Conservation (phyloP, 2,113 vertebrate species). For the Numida meleagris region DNA sequence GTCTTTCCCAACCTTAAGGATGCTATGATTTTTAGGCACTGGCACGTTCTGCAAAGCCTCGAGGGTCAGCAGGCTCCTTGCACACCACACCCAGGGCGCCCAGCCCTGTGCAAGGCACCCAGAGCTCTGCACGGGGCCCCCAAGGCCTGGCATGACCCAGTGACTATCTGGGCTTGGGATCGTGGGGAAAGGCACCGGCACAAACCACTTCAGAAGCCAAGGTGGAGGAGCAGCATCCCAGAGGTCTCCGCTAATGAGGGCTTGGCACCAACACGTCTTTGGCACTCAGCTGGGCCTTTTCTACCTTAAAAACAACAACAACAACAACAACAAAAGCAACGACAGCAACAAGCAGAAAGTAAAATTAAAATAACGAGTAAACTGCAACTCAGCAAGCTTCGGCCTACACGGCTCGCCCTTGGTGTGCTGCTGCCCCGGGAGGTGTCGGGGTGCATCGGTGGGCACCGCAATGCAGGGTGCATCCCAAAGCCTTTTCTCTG, state of each 20-base stretch:
- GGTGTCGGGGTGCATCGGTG: background rate
- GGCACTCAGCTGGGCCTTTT: slow-evolving; percentile 9
- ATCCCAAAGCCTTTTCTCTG: background rate
- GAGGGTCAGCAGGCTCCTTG: background rate
- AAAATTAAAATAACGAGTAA: background rate
- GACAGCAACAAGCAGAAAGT: background rate
- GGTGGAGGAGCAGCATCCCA: slow-evolving; percentile 45
- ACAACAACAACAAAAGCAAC: background rate
- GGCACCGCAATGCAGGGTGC: background rate
- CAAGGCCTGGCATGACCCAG: background rate
- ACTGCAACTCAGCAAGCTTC: background rate
- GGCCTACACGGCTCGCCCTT: background rate
- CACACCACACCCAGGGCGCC: background rate
- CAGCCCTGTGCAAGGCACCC: background rate
- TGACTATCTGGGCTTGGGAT: slow-evolving; percentile 32
- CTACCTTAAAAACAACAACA: background rate
- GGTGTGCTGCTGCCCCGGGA: background rate
- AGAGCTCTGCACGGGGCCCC: background rate
- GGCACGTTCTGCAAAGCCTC: background rate
- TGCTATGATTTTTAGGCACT: background rate
- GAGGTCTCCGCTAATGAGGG: slow-evolving; percentile 57
- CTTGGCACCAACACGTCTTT: slow-evolving; percentile 49
- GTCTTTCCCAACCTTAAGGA: no score
- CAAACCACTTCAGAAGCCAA: slow-evolving; percentile 70
- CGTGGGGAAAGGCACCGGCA: slow-evolving; percentile 30